These are phyloP conservation scores for Hassar affinis DNA, from an alignment of 2,113 vertebrate genomes.

Conservation along the genomic window DNA sequence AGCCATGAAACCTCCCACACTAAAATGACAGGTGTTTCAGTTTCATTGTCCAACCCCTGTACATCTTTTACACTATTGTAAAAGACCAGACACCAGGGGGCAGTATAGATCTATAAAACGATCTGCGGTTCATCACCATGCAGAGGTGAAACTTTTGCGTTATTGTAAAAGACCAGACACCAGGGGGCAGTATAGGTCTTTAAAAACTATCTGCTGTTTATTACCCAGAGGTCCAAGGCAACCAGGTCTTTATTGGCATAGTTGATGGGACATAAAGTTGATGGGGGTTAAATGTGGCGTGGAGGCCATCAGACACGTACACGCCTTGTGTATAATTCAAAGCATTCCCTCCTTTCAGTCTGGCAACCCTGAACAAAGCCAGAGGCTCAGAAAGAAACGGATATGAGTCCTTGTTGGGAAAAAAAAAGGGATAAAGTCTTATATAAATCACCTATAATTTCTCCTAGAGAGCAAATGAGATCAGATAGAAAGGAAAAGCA, in stretches of 20 bases:
- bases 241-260: constrained; percentile 13
- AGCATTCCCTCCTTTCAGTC: not conserved
- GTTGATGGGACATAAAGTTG: constrained; percentile 30
- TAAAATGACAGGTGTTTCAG: no score
- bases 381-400: not conserved
- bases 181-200: constrained; percentile 16
- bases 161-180: not conserved
- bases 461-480: not conserved
- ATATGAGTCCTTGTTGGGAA: not conserved
- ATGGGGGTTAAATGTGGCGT: constrained; percentile 31
- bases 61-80: not conserved
- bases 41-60: no score
- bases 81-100: not conserved
- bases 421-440: not conserved
- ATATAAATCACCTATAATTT: not conserved
- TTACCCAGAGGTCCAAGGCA: constrained; percentile 11
- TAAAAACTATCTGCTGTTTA: not conserved
- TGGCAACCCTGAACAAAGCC: constrained; percentile 10
- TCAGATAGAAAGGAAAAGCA: constrained; percentile 2
- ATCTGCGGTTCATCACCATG: not conserved
- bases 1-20: no score
- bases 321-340: constrained; percentile 23
- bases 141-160: not conserved
- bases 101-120: not conserved
- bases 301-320: constrained; percentile 4